Evolutionary conservation across 2,888 invertebrate species (phyloP), one percentile per base, ranked within the genome.

Genomic region (Margaritifera margaritifera): DNA sequence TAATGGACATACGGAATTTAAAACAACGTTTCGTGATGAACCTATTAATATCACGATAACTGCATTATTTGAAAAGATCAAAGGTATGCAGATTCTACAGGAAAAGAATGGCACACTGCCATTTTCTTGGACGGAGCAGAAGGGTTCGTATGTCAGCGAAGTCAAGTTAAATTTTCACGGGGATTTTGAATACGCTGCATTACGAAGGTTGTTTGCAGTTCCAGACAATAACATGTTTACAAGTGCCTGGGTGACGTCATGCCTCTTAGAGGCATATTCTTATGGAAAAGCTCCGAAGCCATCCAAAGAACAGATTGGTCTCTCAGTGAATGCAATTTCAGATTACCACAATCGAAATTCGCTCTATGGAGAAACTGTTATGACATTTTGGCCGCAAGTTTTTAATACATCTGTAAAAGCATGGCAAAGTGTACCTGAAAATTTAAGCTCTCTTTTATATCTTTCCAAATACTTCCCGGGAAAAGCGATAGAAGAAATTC

Each of bases 101-200:
- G 54, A 63, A 55, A 53, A 19, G 11, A 19, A 55, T 24, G 58
- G 51, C 31, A 58, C 11, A n/a, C 74, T 68, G 5, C 78, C 81
- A 8, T 69, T 71, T 6, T 56, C 66, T 20, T 84, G 83, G 84
- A 66, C 72, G 20, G 73, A 79, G 27, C 64, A 74, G 50, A 75
- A 77, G 61, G 86, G 86, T n/a, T 71, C 80, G 60, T 86, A 82
- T 68, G 68, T 69, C 19, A 84, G 81, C 64, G 77, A 80, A 11
- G 79, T 86, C n/a, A 77, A 78, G 52, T 60, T 84, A n/a, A 81
- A 86, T 67, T 78, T 84, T 53, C 82, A 84, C 56, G 86, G 85
- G 1, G 63, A 64, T 6, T 69, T 73, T 20, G 60, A 75, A 31
- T 56, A 75, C 54, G 75, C 79, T 18, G 62, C 80, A 15, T 31